These are phyloP conservation scores for Acanthococcus lagerstroemiae DNA, from an alignment of 2,888 invertebrate species.

Conservation along the genomic window DNA sequence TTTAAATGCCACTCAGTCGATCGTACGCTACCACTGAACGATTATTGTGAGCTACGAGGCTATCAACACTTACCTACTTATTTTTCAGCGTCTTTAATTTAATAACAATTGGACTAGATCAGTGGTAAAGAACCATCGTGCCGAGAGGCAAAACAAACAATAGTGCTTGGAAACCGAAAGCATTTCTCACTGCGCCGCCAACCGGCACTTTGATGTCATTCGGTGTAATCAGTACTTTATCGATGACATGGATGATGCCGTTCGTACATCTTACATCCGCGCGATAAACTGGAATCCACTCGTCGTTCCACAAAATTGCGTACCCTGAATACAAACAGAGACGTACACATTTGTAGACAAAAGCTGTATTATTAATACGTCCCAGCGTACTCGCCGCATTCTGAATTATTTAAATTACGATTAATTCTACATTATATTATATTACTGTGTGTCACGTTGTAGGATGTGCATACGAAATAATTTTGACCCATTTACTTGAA, in stretches of 20 bases:
- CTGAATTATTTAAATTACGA: too few relatives aligned
- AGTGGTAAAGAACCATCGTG: conserved; percentile 8
- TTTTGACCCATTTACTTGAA: too few relatives aligned
- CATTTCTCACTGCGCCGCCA: conserved; percentile 33
- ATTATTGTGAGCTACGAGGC: too few relatives aligned
- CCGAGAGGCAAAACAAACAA: conserved; percentile 13
- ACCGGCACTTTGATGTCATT: conserved; percentile 68
- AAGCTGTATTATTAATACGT: too few relatives aligned
- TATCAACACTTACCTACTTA: not conserved
- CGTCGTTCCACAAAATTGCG: conserved; percentile 73
- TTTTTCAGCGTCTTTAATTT: not conserved
- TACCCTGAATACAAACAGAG: conserved; percentile 65
- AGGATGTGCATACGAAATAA: too few relatives aligned
- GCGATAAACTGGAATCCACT: conserved; percentile 71
- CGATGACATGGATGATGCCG: conserved; percentile 90
- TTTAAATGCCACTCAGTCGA: too few relatives aligned
- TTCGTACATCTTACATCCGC: conserved; percentile 93
- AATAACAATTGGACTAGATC: conserved; percentile 7
- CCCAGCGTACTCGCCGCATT: too few relatives aligned
- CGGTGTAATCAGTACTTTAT: conserved; percentile 71
- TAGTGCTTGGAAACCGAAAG: not conserved
- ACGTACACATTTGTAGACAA: too few relatives aligned
- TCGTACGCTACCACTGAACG: too few relatives aligned
- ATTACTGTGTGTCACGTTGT: too few relatives aligned
- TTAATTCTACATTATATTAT: too few relatives aligned